These are phyloP conservation scores for Diabrotica undecimpunctata DNA, from an alignment of 1,140 invertebrate genomes.

Conservation along the genomic window DNA sequence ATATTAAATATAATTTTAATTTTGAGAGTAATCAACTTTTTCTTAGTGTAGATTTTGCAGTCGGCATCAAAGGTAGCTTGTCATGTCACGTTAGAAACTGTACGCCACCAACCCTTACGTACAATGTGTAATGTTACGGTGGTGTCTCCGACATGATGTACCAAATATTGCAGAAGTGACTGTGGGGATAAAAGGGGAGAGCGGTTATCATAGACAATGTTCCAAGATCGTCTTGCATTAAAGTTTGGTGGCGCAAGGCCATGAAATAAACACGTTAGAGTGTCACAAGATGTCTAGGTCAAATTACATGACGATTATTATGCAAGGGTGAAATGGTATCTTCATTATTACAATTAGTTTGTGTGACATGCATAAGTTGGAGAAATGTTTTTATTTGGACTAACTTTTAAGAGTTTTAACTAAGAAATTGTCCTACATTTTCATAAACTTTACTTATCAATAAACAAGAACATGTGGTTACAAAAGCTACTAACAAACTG, in stretches of 20 bases:
- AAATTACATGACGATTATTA: not conserved
- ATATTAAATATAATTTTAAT: too few relatives aligned
- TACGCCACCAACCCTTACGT: not conserved
- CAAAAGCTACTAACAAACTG: too few relatives aligned
- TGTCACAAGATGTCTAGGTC: not conserved
- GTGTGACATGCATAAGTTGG: too few relatives aligned
- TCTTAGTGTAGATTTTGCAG: not conserved
- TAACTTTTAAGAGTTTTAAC: too few relatives aligned
- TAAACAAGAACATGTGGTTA: too few relatives aligned
- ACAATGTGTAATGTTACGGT: not conserved
- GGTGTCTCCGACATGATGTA: slow-evolving; percentile 1
- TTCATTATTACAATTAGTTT: too few relatives aligned
- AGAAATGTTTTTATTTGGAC: too few relatives aligned
- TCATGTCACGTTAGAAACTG: not conserved
- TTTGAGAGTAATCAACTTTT: not conserved
- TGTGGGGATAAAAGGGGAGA: slow-evolving; percentile 1
- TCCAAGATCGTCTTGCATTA: not conserved
- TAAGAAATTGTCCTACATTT: too few relatives aligned
- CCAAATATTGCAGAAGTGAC: not conserved
- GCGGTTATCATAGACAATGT: not conserved
- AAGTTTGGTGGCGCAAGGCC: not conserved
- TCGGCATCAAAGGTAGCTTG: not conserved
- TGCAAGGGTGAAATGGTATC: not conserved
- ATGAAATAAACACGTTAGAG: not conserved
- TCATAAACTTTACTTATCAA: too few relatives aligned